Percentiles rank a stretch among this genome's conserved stretches.
phyloP scores from a whole-genome alignment of 2,888 invertebrate species.

The Cephus nigrinus region DNA sequence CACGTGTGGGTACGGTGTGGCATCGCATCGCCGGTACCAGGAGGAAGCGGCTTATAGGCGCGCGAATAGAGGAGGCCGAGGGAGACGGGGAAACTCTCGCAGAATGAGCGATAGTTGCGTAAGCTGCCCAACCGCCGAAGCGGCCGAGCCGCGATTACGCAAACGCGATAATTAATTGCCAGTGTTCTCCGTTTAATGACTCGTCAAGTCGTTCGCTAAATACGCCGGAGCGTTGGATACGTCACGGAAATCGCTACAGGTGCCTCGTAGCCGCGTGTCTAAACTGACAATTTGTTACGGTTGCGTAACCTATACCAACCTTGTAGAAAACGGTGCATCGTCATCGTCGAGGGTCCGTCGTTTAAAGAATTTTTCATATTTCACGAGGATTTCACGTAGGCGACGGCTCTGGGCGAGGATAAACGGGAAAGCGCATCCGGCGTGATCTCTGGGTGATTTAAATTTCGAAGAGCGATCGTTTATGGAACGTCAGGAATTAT shows the following conservation, averaged over 20 bases:
- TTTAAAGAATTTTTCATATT: not conserved
- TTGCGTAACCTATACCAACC: slow-evolving; percentile 24
- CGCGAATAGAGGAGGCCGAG: slow-evolving; percentile 19
- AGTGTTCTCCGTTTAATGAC: slow-evolving; percentile 57
- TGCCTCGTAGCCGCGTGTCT: slow-evolving; percentile 49
- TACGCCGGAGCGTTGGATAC: slow-evolving; percentile 46
- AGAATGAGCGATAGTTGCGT: slow-evolving; percentile 53
- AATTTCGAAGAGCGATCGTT: not conserved
- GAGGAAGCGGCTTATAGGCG: slow-evolving; percentile 7
- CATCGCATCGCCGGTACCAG: slow-evolving; percentile 19
- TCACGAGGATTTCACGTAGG: not conserved
- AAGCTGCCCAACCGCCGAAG: slow-evolving; percentile 40
- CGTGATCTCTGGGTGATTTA: not conserved
- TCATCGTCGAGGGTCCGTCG: not conserved
- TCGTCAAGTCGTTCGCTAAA: slow-evolving; percentile 54
- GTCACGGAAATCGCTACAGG: slow-evolving; percentile 30
- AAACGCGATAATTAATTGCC: slow-evolving; percentile 61
- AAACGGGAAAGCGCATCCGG: not conserved
- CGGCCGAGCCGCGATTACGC: slow-evolving; percentile 52
- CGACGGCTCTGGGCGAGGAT: not conserved
- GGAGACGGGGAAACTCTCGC: slow-evolving; percentile 25
- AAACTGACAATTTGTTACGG: slow-evolving; percentile 43
- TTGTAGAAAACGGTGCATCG: not conserved
- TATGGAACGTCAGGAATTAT: not conserved
- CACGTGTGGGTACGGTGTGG: slow-evolving; percentile 17